Conservation (phyloP, 2,113 vertebrate genomes). For the Oreochromis niloticus region DNA sequence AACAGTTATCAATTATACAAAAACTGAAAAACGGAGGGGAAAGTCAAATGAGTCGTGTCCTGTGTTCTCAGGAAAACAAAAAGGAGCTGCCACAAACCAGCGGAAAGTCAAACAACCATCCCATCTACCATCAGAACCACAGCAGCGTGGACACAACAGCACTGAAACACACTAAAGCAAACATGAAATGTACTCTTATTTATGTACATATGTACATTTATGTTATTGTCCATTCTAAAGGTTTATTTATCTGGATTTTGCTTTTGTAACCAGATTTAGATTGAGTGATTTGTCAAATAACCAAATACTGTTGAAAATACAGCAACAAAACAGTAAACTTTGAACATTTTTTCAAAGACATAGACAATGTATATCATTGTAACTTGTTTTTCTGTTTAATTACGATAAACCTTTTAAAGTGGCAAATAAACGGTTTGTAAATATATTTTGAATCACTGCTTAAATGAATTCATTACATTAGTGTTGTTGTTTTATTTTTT, state of each 20-base stretch:
- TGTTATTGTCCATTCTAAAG: not conserved
- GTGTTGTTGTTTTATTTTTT: not conserved
- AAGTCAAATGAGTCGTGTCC: not conserved
- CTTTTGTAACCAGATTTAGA: not conserved
- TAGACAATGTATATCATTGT: not conserved
- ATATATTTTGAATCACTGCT: not conserved
- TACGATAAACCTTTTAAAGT: not conserved
- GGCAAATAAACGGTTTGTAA: not conserved
- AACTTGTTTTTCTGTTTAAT: not conserved
- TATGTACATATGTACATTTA: not conserved
- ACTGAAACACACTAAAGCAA: not conserved
- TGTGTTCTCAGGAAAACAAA: slow-evolving; percentile 32
- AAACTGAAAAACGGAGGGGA: not conserved
- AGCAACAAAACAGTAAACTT: not conserved
- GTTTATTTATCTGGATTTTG: not conserved
- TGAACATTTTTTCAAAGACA: not conserved
- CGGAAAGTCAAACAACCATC: not conserved
- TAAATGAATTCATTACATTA: accelerated
- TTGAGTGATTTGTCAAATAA: not conserved
- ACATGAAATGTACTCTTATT: not conserved
- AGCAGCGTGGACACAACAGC: not conserved
- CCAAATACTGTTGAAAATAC: not conserved
- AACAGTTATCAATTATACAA: not conserved
- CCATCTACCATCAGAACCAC: not conserved
- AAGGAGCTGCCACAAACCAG: not conserved